Base-by-base conservation (phyloP, 2,113 vertebrate species). In the Trinectes maculatus region DNA sequence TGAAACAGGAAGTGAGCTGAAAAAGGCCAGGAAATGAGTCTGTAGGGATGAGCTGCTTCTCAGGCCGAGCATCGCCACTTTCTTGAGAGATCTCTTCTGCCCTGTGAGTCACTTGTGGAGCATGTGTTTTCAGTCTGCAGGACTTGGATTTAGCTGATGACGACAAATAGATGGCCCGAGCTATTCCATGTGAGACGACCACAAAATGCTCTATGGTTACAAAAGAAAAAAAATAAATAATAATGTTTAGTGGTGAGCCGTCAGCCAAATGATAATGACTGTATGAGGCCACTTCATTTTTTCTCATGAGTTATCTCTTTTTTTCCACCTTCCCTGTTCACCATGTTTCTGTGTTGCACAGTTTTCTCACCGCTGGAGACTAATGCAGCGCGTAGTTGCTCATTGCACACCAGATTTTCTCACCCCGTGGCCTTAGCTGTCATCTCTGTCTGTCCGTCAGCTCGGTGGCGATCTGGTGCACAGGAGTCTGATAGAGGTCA, bases 401-500 rank as follows among this genome's bases (percentile, higher is more conserved):
- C 62, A 21, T 75, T 58, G 66, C 72, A 59, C 60, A 21, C 13
- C 33, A 58, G 55, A 13, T 49, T 64, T 67, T 70, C 65, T 71
- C 76, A 51, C 65, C 55, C 71, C 78, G 69, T 72, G 79, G 74
- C 65, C 58, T 52, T 61, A 2, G 16, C 47, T 4, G 28, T 49
- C 84, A 33, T 65, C 46, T 25, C 77, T 7, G 77, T 65, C 79
- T 84, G 85, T 87, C 89, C 85, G 37, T 85, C 88, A 78, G 55
- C 48, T 53, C 52, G 18, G 8, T 16, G 59, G 74, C 33, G 77
- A 73, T 69, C 68, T 2, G 1, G 16, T 9, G 52, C 82, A 58
- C 79, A 65, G 49, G 57, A 71, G 74, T 71, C 81, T 58, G 11
- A 61, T 63, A 89, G 77, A 90, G 90, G 92, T 95, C 94, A 94